phyloP scores from a whole-genome alignment of 2,797 vertebrate species.

The Xenops minutus region DNA sequence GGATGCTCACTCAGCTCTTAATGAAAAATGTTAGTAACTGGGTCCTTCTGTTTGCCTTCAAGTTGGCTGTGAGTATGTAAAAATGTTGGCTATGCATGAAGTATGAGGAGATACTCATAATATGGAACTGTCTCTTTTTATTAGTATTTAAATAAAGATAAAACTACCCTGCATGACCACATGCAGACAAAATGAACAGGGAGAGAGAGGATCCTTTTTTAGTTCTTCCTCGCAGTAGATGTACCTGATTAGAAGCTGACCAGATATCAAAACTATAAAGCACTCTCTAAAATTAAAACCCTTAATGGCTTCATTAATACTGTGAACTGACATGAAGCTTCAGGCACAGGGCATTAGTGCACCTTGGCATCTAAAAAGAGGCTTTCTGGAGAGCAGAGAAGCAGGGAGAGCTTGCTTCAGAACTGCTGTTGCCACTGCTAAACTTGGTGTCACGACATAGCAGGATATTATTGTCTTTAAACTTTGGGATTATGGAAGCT shows the following conservation, averaged over 20 bases:
- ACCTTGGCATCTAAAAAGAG: neutral
- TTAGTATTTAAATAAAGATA: slow-evolving; percentile 40
- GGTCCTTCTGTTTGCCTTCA: slow-evolving; percentile 43
- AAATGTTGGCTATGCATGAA: slow-evolving; percentile 28
- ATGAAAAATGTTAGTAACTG: slow-evolving; percentile 16
- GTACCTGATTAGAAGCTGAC: slow-evolving; percentile 46
- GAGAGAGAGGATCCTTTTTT: neutral
- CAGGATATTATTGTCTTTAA: neutral
- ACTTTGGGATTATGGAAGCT: neutral
- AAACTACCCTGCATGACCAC: neutral
- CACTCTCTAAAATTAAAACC: slow-evolving; percentile 49
- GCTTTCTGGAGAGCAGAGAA: neutral
- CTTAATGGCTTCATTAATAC: slow-evolving; percentile 52
- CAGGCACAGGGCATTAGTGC: neutral
- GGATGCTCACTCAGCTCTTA: neutral
- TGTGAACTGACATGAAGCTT: slow-evolving; percentile 13
- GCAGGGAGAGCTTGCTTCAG: neutral
- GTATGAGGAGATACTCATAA: slow-evolving; percentile 16
- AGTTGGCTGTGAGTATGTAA: neutral
- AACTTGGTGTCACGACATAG: neutral
- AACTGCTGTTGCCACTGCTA: neutral
- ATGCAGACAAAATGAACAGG: neutral
- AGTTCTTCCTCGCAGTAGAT: neutral
- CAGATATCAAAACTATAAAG: slow-evolving; percentile 42
- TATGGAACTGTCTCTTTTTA: slow-evolving; percentile 16